Percentiles rank a stretch among this genome's conserved stretches.
Conservation (phyloP, 2,797 vertebrate genomes). For the Onychomys torridus region DNA sequence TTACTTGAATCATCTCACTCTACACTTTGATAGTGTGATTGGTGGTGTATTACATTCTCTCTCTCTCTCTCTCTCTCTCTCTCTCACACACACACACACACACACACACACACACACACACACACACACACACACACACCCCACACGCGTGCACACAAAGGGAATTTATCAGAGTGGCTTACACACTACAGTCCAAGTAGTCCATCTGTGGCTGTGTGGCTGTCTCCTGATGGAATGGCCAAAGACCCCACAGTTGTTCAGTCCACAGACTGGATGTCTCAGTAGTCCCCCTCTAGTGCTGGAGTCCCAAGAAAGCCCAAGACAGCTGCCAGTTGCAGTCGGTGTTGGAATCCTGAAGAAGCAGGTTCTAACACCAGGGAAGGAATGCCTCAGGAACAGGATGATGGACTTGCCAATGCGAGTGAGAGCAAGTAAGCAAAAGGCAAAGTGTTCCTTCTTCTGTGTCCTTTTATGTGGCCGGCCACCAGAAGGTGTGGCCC, state of each 20-base stretch:
- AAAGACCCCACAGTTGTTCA: neutral
- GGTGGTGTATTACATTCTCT: neutral
- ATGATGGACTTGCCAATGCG: neutral
- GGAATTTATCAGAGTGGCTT: neutral
- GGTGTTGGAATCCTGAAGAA: neutral
- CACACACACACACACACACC: neutral
- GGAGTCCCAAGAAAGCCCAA: neutral
- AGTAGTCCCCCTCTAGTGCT: neutral
- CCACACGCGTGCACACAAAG: too few relatives aligned
- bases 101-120: neutral
- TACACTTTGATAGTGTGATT: neutral
- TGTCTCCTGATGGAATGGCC: neutral
- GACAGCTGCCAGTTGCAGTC: neutral
- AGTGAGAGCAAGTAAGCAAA: neutral
- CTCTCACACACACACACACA: neutral
- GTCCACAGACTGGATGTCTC: neutral
- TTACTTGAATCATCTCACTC: neutral
- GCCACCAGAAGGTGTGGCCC: neutral
- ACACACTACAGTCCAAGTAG: neutral
- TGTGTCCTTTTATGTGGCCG: neutral
- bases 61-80: neutral
- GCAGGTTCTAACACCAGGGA: neutral
- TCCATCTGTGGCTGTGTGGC: neutral
- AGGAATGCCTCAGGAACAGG: neutral
- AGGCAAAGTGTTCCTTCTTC: neutral